Evolutionary conservation across 2,888 invertebrate species (phyloP), one percentile per base, ranked within the genome.

Genomic region (Parnassius orleans): DNA sequence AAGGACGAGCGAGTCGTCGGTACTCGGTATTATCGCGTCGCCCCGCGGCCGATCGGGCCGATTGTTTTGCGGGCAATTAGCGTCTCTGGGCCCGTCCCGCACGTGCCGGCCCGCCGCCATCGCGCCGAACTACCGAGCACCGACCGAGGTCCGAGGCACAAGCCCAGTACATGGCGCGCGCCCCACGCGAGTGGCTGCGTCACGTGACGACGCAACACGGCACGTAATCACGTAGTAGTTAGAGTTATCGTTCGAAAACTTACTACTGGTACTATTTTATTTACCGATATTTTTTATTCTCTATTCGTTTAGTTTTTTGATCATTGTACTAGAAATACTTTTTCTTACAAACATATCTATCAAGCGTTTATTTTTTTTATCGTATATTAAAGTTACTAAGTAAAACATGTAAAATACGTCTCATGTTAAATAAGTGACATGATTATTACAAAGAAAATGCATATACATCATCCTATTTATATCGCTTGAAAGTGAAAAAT

Each of bases 21-120:
- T 19, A 19, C 19, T 19, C 72, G 75, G 76, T 75, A 78, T 83
- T 79, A 83, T 79, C 80, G 74, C 60, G 59, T 65, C 68, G 72
- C 70, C 70, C 72, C 69, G 72, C 77, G 76, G 77, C 73, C 75
- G 74, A 82, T 51, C 80, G 81, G 78, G 76, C 78, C 86, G 87
- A 87, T 87, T 87, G 90, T 90, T 90, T 90, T 84, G 91, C 86
- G 90, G 88, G 84, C 89, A 89, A 90, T 89, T 90, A 90, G 90
- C 85, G 80, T 64, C 73, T 66, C 53, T 71, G 79, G 60, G 76
- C 77, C 78, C 80, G 71, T 65, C 72, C 74, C 76, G 88, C 85
- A 85, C 89, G 88, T 82, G 84, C 82, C 82, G 79, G 53, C 82
- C 82, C 79, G 54, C 64, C 53, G 65, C 66, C 57, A 60, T 52